Evolutionary conservation across 2,888 invertebrate species (phyloP), one percentile per base, ranked within the genome.

Genomic region (Amphipoea oculea): DNA sequence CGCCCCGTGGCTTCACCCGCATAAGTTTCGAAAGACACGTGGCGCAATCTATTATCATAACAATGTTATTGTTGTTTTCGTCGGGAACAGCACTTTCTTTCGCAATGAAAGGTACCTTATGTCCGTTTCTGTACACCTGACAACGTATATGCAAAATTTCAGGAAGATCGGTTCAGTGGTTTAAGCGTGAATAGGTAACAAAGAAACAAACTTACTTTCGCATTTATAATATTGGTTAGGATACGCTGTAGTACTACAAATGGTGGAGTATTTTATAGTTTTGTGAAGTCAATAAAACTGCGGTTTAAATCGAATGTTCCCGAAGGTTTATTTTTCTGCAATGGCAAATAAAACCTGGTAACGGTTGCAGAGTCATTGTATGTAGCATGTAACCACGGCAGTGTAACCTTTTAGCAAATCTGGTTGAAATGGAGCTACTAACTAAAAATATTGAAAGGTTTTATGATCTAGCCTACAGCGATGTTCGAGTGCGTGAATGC

Each of bases 261-360:
- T n/a, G n/a, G n/a, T 71, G 45, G 29, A 40, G 60, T 63, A 83
- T 78, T 79, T 79, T 81, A 81, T 74, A 73, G 70, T 57, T 76
- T 76, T 74, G 65, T 54, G 45, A 79, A 66, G 81, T 79, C 75
- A 29, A 77, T 81, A 81, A 77, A 79, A 72, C 60, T 74, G 75
- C 60, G 48, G 73, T 73, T 82, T 67, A 63, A 66, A 86, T 80
- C 73, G 82, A 86, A 82, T 84, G 76, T 73, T 80, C 36, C 75
- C 23, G 57, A 85, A 82, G 62, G 72, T 84, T 87, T 83, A 81
- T 85, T 88, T 87, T 85, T 74, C 42, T 79, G 62, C n/a, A 76
- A 45, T 14, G 14, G 66, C 54, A 60, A 83, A 82, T 77, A 84
- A 83, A 87, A 77, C 72, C 74, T 62, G 62, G 76, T 62, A 54